phyloP scores from a whole-genome alignment of 2,888 invertebrate species.

The Cheilosia variabilis region DNA sequence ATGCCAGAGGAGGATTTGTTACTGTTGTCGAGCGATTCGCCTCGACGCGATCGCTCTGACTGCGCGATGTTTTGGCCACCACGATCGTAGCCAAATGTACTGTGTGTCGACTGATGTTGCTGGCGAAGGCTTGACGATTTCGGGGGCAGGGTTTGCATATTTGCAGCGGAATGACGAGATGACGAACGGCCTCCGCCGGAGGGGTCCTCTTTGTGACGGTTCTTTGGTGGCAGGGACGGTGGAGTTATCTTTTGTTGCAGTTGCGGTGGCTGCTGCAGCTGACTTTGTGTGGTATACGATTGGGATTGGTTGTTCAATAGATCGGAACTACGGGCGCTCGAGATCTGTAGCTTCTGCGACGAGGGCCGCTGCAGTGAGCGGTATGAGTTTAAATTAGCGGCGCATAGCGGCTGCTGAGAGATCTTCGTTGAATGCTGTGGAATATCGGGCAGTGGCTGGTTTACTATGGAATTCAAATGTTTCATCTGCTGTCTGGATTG shows the following conservation, averaged over 20 bases:
- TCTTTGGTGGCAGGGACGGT: conserved; percentile 83
- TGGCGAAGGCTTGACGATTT: conserved; percentile 82
- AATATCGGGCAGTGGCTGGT: conserved; percentile 84
- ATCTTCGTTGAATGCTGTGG: conserved; percentile 81
- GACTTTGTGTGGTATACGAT: conserved; percentile 63
- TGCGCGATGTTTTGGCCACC: conserved; percentile 77
- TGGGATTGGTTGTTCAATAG: conserved; percentile 65
- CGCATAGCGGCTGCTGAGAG: conserved; percentile 83
- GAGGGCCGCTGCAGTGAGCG: conserved; percentile 86
- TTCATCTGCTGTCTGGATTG: conserved; percentile 69
- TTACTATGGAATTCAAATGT: conserved; percentile 82
- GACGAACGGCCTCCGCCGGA: conserved; percentile 58
- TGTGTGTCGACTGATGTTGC: conserved; percentile 78
- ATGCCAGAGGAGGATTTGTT: conserved; percentile 74
- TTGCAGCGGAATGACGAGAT: conserved; percentile 79
- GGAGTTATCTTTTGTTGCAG: conserved; percentile 78
- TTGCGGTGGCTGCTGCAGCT: conserved; percentile 66
- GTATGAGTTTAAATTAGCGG: conserved; percentile 85
- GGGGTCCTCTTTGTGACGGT: conserved; percentile 81
- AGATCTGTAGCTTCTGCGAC: conserved; percentile 79
- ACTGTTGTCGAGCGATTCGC: conserved; percentile 80
- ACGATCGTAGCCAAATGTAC: conserved; percentile 80
- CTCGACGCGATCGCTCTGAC: conserved; percentile 80
- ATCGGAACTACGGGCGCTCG: conserved; percentile 67
- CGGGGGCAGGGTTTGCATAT: conserved; percentile 82